Conservation (phyloP, 2,888 invertebrate species). For the Salpingus planirostris region DNA sequence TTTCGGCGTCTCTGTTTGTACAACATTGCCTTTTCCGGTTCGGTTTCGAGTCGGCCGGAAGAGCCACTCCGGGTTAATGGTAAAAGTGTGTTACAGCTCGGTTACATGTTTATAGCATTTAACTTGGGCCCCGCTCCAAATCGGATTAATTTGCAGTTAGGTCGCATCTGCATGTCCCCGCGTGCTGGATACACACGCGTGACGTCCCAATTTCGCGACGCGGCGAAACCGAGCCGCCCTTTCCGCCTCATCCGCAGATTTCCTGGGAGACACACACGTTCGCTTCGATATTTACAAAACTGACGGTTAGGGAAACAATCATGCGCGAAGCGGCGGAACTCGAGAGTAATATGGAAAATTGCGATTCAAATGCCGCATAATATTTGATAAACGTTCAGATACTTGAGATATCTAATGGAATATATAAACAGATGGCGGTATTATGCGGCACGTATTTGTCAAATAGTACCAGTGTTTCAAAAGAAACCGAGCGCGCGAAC, state of each 20-base stretch:
- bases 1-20: slow-evolving; percentile 29
- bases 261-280: no score
- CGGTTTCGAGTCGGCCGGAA: slow-evolving; percentile 30
- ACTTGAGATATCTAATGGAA: slow-evolving; percentile 30
- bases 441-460: slow-evolving; percentile 32
- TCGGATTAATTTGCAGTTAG: slow-evolving; percentile 24
- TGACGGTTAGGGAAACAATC: no score
- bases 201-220: no score
- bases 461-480: slow-evolving; percentile 25
- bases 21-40: slow-evolving; percentile 29
- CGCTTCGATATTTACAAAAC: no score
- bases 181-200: no score
- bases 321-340: no score
- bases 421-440: slow-evolving; percentile 30
- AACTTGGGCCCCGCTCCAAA: slow-evolving; percentile 30
- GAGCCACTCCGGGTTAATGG: slow-evolving; percentile 35
- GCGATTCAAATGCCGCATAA: slow-evolving; percentile 14
- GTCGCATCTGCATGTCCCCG: neutral
- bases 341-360: slow-evolving; percentile 11
- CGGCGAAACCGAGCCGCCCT: no score
- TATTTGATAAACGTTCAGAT: slow-evolving; percentile 17
- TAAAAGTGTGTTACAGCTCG: slow-evolving; percentile 34
- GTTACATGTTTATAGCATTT: slow-evolving; percentile 39
- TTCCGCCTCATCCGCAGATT: no score
- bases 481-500: slow-evolving; percentile 18